A percentile compares a stretch with the other conserved stretches of the same genome.
These are phyloP conservation scores for Archivesica marissinica DNA, from an alignment of 1,140 invertebrate genomes.

Conservation along the genomic window DNA sequence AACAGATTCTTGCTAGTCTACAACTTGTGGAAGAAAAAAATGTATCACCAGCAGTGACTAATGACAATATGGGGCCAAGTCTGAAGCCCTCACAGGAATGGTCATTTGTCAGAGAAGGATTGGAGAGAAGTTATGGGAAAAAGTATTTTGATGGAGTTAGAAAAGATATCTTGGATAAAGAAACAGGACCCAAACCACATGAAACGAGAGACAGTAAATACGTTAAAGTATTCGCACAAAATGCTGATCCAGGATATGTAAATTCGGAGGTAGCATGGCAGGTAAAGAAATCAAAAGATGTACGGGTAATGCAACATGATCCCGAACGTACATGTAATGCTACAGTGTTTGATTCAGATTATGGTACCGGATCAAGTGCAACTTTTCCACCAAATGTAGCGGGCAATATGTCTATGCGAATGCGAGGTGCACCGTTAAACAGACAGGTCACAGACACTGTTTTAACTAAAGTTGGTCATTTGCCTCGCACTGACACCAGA, in stretches of 20 bases:
- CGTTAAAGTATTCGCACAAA: background rate
- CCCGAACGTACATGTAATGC: background rate
- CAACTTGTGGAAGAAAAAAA: constrained; percentile 38
- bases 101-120: constrained; percentile 60
- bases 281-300: background rate
- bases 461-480: background rate
- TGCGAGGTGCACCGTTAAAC: background rate
- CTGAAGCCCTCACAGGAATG: constrained; percentile 60
- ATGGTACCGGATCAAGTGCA: background rate
- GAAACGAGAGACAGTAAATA: background rate
- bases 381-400: constrained; percentile 17
- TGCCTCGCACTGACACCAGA: background rate
- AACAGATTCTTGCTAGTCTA: constrained; percentile 61
- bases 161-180: constrained; percentile 42
- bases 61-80: background rate
- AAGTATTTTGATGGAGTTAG: constrained; percentile 51
- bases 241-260: background rate
- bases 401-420: background rate
- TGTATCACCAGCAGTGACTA: background rate
- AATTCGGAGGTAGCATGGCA: background rate
- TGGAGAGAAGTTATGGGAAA: constrained; percentile 51
- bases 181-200: background rate
- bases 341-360: constrained; percentile 28
- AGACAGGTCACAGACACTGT: constrained; percentile 10
- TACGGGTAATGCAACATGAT: background rate